A percentile compares a stretch with the other conserved stretches of the same genome.
Evolutionary conservation across 2,797 vertebrate species (phyloP).

Genomic region (Scolopax rusticola): DNA sequence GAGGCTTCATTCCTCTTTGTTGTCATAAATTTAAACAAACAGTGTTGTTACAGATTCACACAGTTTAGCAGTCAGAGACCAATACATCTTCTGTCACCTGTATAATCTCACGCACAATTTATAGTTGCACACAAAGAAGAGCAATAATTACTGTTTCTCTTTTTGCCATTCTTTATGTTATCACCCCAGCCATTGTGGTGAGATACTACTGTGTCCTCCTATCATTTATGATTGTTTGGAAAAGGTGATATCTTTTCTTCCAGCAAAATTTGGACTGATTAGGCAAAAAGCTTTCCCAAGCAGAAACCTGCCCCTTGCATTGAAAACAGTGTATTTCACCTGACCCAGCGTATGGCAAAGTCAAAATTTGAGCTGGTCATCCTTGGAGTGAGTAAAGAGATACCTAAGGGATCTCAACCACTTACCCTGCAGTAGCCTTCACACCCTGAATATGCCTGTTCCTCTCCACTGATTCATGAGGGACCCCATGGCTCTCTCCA

Average conservation of each 20-base stretch:
- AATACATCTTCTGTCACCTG: background rate
- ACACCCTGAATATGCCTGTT: background rate
- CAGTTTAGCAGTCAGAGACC: background rate
- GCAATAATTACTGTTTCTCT: background rate
- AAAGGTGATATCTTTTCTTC: background rate
- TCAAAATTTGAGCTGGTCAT: background rate
- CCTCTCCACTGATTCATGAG: background rate
- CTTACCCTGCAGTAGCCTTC: background rate
- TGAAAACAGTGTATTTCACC: background rate
- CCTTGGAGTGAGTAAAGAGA: background rate
- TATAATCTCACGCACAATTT: background rate
- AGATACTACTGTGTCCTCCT: fast-evolving
- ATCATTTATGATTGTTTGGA: background rate
- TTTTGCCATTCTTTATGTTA: background rate
- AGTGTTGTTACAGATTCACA: background rate
- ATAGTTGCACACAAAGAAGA: background rate
- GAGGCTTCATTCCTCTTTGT: background rate
- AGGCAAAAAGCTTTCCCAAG: background rate
- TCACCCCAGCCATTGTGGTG: background rate
- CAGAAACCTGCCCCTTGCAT: background rate
- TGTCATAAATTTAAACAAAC: background rate
- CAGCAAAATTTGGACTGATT: background rate
- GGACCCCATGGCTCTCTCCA: background rate
- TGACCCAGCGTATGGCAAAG: fast-evolving
- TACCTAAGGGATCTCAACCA: background rate